Evolutionary conservation across 2,888 invertebrate genomes (phyloP).

Genomic region (Thysanoteuthis rhombus): DNA sequence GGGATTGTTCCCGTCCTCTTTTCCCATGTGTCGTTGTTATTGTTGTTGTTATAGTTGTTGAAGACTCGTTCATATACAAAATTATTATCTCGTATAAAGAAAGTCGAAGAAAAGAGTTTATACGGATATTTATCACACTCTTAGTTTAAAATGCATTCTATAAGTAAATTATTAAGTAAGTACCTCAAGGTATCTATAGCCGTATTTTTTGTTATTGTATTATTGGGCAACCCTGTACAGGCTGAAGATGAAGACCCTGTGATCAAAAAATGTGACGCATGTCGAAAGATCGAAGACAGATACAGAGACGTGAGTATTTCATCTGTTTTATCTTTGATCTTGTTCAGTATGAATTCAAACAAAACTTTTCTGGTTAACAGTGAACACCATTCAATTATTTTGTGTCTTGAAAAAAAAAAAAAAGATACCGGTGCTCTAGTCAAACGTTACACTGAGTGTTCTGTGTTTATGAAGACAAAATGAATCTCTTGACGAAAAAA

Average conservation of each 20-base stretch:
- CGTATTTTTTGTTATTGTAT: not conserved
- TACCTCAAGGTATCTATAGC: not conserved
- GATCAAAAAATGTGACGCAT: conserved; percentile 15
- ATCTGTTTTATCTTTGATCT: not conserved
- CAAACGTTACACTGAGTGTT: no score
- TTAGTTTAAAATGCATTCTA: not conserved
- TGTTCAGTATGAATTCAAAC: not conserved
- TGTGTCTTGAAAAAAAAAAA: not conserved
- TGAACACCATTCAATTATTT: not conserved
- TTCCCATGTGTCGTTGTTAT: not conserved
- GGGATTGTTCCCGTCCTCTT: not conserved
- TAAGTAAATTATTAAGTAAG: not conserved
- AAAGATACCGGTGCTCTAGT: no score
- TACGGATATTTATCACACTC: not conserved
- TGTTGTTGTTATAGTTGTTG: not conserved
- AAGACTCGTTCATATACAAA: not conserved
- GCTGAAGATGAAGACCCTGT: not conserved
- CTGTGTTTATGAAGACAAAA: no score
- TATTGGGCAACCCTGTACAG: not conserved
- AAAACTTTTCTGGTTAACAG: not conserved
- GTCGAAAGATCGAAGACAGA: not conserved
- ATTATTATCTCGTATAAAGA: not conserved
- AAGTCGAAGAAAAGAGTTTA: not conserved
- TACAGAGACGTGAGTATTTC: conserved; percentile 16
- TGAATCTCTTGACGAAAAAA: no score